Conservation (phyloP, 1,140 invertebrate species). For the Drosophila ercepeae region DNA sequence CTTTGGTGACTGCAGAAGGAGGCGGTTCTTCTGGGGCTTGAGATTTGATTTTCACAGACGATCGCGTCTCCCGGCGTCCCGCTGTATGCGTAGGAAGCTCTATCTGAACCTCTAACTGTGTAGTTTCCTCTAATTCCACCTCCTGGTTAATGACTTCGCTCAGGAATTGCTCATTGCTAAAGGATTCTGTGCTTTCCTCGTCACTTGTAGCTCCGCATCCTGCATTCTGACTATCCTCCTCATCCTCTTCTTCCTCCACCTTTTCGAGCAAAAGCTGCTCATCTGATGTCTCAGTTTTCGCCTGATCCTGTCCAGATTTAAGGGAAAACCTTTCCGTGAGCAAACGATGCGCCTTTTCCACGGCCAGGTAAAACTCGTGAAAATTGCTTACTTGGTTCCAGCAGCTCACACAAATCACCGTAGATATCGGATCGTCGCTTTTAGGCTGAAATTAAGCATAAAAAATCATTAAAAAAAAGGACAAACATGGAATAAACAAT, state of each 20-base stretch:
- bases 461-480: not conserved
- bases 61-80: slow-evolving; percentile 57
- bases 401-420: slow-evolving; percentile 54
- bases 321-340: slow-evolving; percentile 69
- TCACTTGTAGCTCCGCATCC: not conserved
- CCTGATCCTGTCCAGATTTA: slow-evolving; percentile 26
- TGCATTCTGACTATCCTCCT: slow-evolving; percentile 10
- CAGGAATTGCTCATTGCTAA: slow-evolving; percentile 68
- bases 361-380: slow-evolving; percentile 59
- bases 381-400: slow-evolving; percentile 64
- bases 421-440: slow-evolving; percentile 73
- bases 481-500: not conserved
- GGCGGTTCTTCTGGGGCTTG: not conserved
- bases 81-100: not conserved
- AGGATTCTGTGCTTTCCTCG: slow-evolving; percentile 25
- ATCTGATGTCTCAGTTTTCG: slow-evolving; percentile 9
- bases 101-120: not conserved
- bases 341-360: slow-evolving; percentile 71
- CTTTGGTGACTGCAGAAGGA: not conserved
- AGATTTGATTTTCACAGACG: slow-evolving; percentile 54
- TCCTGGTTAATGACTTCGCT: slow-evolving; percentile 47
- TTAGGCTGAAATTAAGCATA: slow-evolving; percentile 48
- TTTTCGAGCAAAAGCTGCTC: slow-evolving; percentile 1
- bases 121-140: not conserved
- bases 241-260: slow-evolving; percentile 3